Evolutionary conservation across 2,797 vertebrate species (phyloP).

Genomic region (Hafferia zeledoni): DNA sequence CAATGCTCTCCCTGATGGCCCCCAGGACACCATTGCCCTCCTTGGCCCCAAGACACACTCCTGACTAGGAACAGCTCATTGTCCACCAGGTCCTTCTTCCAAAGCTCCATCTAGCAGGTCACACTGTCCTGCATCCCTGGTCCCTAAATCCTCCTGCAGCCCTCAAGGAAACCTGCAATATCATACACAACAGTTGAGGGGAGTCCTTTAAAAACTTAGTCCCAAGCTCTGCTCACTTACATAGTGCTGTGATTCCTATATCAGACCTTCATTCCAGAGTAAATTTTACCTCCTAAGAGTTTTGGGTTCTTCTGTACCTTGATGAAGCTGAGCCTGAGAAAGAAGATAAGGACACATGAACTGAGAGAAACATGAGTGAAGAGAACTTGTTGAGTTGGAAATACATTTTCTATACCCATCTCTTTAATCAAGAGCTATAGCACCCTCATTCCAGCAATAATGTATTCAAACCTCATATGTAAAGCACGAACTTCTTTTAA

Average conservation of each 20-base stretch:
- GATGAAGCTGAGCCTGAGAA: not conserved
- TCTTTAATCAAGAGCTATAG: not conserved
- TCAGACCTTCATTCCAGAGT: not conserved
- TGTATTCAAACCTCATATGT: not conserved
- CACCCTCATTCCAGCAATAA: not conserved
- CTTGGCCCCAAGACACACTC: not conserved
- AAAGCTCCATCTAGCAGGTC: not conserved
- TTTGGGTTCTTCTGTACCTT: not conserved
- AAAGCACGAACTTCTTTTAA: not conserved
- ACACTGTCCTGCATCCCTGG: not conserved
- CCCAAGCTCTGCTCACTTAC: not conserved
- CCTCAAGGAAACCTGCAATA: not conserved
- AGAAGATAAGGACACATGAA: not conserved
- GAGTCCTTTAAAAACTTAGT: not conserved
- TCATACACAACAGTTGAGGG: not conserved
- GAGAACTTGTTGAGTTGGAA: not conserved
- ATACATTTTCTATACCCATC: not conserved
- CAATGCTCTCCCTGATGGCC: not conserved
- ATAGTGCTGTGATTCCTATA: not conserved
- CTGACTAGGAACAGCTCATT: not conserved
- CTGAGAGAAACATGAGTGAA: not conserved
- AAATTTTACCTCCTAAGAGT: not conserved
- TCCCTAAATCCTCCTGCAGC: not conserved
- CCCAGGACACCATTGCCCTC: too few relatives aligned
- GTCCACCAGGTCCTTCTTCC: not conserved